Evolutionary conservation across 92 coral and sea anemone species (phyloP).

Genomic region (Phenganax marumi): DNA sequence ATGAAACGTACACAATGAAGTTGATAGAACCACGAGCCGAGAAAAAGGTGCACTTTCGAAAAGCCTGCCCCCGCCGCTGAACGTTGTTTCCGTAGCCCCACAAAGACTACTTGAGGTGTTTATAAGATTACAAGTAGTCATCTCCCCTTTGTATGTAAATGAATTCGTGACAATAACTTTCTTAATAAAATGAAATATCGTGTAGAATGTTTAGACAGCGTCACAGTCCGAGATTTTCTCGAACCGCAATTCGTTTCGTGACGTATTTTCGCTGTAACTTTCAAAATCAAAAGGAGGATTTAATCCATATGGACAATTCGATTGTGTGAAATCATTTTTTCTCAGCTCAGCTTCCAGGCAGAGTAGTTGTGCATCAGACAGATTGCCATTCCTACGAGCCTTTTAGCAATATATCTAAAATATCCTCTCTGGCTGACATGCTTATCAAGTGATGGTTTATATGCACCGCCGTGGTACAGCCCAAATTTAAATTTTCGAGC

Average conservation of each 20-base stretch:
- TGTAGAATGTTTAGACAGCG: not conserved
- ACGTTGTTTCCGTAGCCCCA: no score
- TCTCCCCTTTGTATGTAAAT: no score
- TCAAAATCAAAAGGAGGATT: not conserved
- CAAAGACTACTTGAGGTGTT: no score
- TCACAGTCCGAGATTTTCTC: not conserved
- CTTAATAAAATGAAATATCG: not conserved
- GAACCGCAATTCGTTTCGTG: not conserved
- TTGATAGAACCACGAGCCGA: no score
- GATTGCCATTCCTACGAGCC: not conserved
- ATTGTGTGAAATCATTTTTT: not conserved
- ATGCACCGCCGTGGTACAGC: not conserved
- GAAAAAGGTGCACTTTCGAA: no score
- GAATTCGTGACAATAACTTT: not conserved
- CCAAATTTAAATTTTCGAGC: not conserved
- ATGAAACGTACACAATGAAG: no score
- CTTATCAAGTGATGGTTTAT: not conserved
- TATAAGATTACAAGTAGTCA: no score
- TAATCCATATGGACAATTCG: not conserved
- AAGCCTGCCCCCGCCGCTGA: no score
- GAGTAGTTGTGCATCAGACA: not conserved
- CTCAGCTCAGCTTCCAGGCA: not conserved
- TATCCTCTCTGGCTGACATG: not conserved
- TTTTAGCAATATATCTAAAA: not conserved
- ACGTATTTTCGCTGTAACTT: not conserved